A percentile compares a stretch with the other conserved stretches of the same genome.
Evolutionary conservation across 1,140 invertebrate species (phyloP).

Genomic region (Drosophila kanapiae): DNA sequence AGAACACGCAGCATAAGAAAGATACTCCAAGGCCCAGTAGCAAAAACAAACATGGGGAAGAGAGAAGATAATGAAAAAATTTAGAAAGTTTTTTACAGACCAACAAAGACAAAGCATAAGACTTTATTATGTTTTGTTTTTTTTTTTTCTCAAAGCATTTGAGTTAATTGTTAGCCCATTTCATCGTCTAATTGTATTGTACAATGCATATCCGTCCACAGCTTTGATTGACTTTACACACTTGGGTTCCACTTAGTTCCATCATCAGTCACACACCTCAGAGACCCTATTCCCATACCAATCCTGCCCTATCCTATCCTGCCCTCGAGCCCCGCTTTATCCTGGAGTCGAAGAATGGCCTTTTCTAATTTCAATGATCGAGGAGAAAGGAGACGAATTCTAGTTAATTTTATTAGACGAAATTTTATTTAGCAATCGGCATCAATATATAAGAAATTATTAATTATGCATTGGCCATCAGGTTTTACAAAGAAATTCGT

Average conservation of each 20-base stretch:
- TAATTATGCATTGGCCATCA: constrained; percentile 54
- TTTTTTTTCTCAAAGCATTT: constrained; percentile 23
- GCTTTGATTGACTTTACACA: constrained; percentile 52
- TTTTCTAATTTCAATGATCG: constrained; percentile 35
- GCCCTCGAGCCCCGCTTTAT: constrained; percentile 20
- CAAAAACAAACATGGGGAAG: not conserved
- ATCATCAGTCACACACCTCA: constrained; percentile 7
- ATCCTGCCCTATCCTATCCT: not conserved
- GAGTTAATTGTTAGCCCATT: constrained; percentile 18
- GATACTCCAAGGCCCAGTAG: constrained; percentile 17
- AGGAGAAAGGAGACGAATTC: constrained; percentile 48
- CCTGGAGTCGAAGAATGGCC: constrained; percentile 37
- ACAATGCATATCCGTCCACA: constrained; percentile 79
- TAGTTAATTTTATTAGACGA: constrained; percentile 80
- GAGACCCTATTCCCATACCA: not conserved
- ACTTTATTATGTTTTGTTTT: constrained; percentile 20
- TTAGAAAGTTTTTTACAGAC: constrained; percentile 56
- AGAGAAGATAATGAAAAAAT: constrained; percentile 20
- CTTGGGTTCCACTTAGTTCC: constrained; percentile 33
- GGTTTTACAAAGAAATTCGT: constrained; percentile 66
- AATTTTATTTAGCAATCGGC: constrained; percentile 60
- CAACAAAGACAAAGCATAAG: constrained; percentile 11
- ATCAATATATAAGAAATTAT: constrained; percentile 30
- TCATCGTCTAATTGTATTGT: constrained; percentile 54
- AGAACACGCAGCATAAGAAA: constrained; percentile 22